Evolutionary conservation across 2,797 vertebrate genomes (phyloP).

Genomic region (Arrhamphus sclerolepis): DNA sequence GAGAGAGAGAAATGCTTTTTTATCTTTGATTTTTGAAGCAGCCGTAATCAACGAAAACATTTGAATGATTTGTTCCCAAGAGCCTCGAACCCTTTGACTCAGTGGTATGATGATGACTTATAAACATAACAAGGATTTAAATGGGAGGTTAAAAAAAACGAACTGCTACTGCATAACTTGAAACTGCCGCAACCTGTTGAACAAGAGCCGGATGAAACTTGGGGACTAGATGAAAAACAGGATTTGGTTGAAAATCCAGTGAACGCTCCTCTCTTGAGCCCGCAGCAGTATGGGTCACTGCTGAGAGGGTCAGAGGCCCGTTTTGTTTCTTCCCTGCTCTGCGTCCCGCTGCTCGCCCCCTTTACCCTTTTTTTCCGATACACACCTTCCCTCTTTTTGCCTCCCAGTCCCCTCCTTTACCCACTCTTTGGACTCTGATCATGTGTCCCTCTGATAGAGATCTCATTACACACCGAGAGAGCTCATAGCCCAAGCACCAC

Average conservation of each 20-base stretch:
- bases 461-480: constrained; percentile 81
- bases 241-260: constrained; percentile 29
- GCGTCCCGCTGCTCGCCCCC: constrained; percentile 42
- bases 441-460: constrained; percentile 80
- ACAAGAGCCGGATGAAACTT: constrained; percentile 48
- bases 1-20: constrained; percentile 1
- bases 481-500: constrained; percentile 74
- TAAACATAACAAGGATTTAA: constrained; percentile 34
- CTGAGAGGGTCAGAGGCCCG: constrained; percentile 64
- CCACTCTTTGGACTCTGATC: constrained; percentile 67
- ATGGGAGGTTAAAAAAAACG: constrained; percentile 43
- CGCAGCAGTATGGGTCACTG: constrained; percentile 32
- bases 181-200: constrained; percentile 70
- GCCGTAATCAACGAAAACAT: constrained; percentile 37
- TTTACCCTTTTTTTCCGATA: constrained; percentile 37
- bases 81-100: constrained; percentile 20
- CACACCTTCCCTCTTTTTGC: constrained; percentile 54
- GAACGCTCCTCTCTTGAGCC: constrained; percentile 9
- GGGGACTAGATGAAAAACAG: constrained; percentile 36
- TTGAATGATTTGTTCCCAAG: constrained; percentile 27
- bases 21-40: constrained; percentile 41
- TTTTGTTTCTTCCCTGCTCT: constrained; percentile 48
- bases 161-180: constrained; percentile 18
- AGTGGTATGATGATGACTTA: constrained; percentile 24
- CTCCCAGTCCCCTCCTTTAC: constrained; percentile 23